These are phyloP conservation scores for Tetheella fluctuosa DNA, from an alignment of 2,888 invertebrate species.

Conservation along the genomic window DNA sequence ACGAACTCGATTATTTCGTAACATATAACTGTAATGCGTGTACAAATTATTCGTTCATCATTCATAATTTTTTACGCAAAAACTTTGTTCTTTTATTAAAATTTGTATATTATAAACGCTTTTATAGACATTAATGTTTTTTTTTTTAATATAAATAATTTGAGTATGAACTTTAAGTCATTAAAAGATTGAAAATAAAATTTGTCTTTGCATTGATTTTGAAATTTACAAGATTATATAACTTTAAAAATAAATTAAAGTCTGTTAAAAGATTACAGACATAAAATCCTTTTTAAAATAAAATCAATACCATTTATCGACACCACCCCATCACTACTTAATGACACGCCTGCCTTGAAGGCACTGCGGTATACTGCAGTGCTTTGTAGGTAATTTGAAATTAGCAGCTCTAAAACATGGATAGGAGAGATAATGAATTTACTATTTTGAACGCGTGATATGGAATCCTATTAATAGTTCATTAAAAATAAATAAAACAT, in stretches of 20 bases:
- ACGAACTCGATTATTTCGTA: constrained; percentile 39
- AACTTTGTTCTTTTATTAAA: background rate
- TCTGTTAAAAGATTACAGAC: too few relatives aligned
- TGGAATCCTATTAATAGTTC: constrained; percentile 23
- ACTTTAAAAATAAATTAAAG: too few relatives aligned
- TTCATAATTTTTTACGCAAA: constrained; percentile 4
- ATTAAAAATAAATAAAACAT: too few relatives aligned
- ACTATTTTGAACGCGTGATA: constrained; percentile 36
- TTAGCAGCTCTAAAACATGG: constrained; percentile 61
- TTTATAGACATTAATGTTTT: background rate
- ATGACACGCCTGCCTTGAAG: constrained; percentile 53
- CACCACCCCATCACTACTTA: constrained; percentile 40
- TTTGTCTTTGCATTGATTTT: too few relatives aligned
- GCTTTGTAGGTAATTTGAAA: constrained; percentile 61
- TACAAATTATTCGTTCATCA: constrained; percentile 10
- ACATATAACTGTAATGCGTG: constrained; percentile 28
- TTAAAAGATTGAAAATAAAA: too few relatives aligned
- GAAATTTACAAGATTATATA: too few relatives aligned
- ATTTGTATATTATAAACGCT: background rate
- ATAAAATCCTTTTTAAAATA: too few relatives aligned
- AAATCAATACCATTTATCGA: constrained; percentile 36
- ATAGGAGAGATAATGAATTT: constrained; percentile 49
- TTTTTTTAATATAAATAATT: too few relatives aligned
- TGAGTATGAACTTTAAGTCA: too few relatives aligned
- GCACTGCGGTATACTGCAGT: constrained; percentile 56